phyloP scores from a whole-genome alignment of 1,140 invertebrate genomes.

The Aricia agestis region DNA sequence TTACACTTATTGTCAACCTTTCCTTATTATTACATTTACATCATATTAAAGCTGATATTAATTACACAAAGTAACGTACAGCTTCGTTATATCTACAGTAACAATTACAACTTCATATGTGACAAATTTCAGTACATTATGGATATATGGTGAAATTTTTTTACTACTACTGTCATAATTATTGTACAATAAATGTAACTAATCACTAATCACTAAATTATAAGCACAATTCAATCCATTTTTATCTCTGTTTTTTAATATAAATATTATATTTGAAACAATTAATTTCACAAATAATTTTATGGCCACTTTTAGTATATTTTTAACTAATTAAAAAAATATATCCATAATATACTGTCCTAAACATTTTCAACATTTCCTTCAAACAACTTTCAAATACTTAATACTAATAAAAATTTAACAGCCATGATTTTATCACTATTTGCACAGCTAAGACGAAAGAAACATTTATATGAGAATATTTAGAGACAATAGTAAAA shows the following conservation, averaged over 20 bases:
- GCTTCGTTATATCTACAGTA: conserved; percentile 30
- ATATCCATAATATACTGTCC: conserved; percentile 3
- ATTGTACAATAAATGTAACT: no score
- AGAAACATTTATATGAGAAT: conserved; percentile 21
- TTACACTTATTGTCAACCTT: conserved; percentile 17
- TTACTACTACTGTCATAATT: neutral
- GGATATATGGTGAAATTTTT: neutral
- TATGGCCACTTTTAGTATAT: neutral
- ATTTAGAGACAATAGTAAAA: conserved; percentile 14
- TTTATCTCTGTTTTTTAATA: no score
- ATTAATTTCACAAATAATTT: no score
- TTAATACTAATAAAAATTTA: conserved; percentile 53
- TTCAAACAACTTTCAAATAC: conserved; percentile 48
- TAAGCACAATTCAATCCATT: no score
- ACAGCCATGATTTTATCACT: conserved; percentile 71
- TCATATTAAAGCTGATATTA: conserved; percentile 16
- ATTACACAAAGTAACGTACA: conserved; percentile 7
- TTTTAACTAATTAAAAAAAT: neutral
- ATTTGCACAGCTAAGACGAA: conserved; percentile 32
- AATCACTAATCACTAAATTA: no score
- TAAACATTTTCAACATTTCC: conserved; percentile 49
- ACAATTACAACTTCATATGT: conserved; percentile 51
- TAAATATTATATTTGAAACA: no score
- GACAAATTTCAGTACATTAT: conserved; percentile 20
- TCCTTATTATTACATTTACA: conserved; percentile 12